Evolutionary conservation across 2,113 vertebrate genomes (phyloP).

Genomic region (Percina caprodes): DNA sequence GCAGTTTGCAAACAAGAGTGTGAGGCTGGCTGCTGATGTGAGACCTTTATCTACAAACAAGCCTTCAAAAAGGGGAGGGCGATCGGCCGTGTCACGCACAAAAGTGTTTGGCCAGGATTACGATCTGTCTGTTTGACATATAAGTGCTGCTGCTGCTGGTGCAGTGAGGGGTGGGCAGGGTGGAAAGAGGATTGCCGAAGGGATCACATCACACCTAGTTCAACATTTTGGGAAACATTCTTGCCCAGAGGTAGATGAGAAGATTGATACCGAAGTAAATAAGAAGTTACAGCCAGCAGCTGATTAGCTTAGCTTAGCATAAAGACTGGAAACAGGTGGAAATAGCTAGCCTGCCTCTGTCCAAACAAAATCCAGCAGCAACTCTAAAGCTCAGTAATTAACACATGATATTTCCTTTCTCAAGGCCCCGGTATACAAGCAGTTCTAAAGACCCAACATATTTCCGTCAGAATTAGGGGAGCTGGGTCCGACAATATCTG

Average conservation of each 20-base stretch:
- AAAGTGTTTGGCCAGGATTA: slow-evolving; percentile 44
- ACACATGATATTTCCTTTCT: background rate
- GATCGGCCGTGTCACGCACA: slow-evolving; percentile 32
- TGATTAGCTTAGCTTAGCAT: background rate
- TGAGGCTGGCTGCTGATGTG: slow-evolving; percentile 46
- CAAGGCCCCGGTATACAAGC: background rate
- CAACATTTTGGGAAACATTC: background rate
- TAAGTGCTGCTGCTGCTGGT: slow-evolving; percentile 29
- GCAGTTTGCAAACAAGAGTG: slow-evolving; percentile 65
- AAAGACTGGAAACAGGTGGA: background rate
- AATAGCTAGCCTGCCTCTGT: background rate
- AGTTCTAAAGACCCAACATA: too few species aligned
- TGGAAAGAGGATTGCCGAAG: background rate
- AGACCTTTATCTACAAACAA: slow-evolving; percentile 55
- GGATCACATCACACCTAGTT: background rate
- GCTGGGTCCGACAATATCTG: too few species aligned
- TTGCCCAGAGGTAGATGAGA: background rate
- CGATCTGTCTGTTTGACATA: slow-evolving; percentile 43
- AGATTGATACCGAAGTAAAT: background rate
- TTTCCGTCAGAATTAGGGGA: too few species aligned
- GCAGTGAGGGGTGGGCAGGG: background rate
- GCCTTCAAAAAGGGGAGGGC: background rate
- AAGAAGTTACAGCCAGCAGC: background rate
- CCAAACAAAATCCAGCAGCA: background rate
- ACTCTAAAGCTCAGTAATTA: background rate